These are phyloP conservation scores for Mus musculus DNA, from an alignment of 2,113 vertebrate genomes.

Conservation along the genomic window GRCm39 chr5:60307501-60308000, in stretches of 20 bases:
- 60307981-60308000: not conserved
- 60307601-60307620: not conserved
- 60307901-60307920: not conserved
- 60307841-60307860: not conserved
- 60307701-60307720: not conserved
- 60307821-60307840: not conserved
- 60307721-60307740: not conserved
- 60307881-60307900: not conserved
- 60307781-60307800: not conserved
- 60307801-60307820: not conserved
- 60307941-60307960: not conserved
- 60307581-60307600: not conserved
- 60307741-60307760: not conserved
- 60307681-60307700: not conserved
- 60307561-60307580: not conserved
- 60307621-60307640: not conserved
- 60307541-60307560: not conserved
- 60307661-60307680: not conserved
- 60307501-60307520: not conserved
- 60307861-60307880: not conserved
- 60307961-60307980: not conserved
- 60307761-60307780: accelerated
- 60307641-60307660: too few relatives aligned
- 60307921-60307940: not conserved
- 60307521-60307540: not conserved